Evolutionary conservation across 2,888 invertebrate genomes (phyloP), one percentile per base, ranked within the genome.

Genomic region (Leptopilina myrica): DNA sequence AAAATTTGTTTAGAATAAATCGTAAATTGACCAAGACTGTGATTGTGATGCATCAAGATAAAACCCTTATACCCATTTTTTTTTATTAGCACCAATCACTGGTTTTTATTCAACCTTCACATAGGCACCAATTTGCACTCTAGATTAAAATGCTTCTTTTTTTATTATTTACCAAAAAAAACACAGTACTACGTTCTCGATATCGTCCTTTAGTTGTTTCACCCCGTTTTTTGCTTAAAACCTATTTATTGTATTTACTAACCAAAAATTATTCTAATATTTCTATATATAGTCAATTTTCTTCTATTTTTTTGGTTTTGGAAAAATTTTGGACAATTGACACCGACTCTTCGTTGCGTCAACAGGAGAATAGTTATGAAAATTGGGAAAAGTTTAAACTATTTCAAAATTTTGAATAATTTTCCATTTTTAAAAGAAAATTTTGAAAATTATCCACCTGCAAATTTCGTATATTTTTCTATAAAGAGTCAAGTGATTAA

Each of bases 1-100:
- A 85, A 88, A 86, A 14, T 91, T 91, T 91, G 90, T 91, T 90
- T 91, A 91, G 91, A 91, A 91, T 91, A 91, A 91, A 91, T 90
- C 89, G 89, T 90, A 89, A 91, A 91, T 90, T 91, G 89, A 90
- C 87, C 87, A 90, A 91, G 87, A 89, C 77, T 81, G 69, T 76
- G 78, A 85, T 83, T 88, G 85, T 85, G 84, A 88, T 89, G 86
- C 85, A 84, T 87, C 86, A 85, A 33, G 5, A 33, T 4, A 33
- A 33, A 33, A 84, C 83, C 82, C 65, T 84, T 62, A 33, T 33
- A 1, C 64, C 76, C 56, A 12, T 14, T 15, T 66, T 20, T 26
- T 33, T 33, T 33, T 7, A 43, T 8, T 64, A 78, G 69, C 46
- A 64, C 67, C 76, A 78, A 49, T 77, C 76, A 80, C 79, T 67